Evolutionary conservation across 2,797 vertebrate genomes (phyloP).

Genomic region (Halcyon smyrnensis): DNA sequence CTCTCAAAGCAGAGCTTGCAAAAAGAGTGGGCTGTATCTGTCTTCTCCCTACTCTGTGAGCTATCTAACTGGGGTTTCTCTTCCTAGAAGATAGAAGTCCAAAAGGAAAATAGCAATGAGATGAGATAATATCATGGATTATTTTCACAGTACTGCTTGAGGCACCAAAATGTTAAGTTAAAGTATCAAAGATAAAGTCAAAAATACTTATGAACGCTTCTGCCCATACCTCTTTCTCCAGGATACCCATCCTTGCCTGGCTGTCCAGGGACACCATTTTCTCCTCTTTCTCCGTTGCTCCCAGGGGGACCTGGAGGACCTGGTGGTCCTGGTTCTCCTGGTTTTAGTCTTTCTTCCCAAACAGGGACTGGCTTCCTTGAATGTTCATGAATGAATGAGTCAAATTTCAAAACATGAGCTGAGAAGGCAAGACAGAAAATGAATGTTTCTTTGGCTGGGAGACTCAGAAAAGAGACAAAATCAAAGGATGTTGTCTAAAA

Average conservation of each 20-base stretch:
- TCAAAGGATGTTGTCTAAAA: neutral
- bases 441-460: neutral
- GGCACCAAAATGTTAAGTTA: neutral
- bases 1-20: neutral
- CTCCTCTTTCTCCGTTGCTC: conserved; percentile 49
- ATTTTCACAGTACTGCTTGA: neutral
- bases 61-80: neutral
- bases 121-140: neutral
- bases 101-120: neutral
- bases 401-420: conserved; percentile 78
- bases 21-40: neutral
- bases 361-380: conserved; percentile 76
- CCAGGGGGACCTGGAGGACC: conserved; percentile 54
- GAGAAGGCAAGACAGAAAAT: neutral
- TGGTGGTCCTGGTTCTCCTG: conserved; percentile 68
- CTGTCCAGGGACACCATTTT: conserved; percentile 48
- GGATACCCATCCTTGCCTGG: conserved; percentile 70
- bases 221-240: conserved; percentile 73
- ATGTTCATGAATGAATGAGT: conserved; percentile 70
- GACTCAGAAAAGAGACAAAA: neutral
- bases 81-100: neutral
- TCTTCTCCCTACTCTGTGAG: neutral
- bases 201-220: accelerated
- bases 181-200: neutral
- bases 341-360: conserved; percentile 57